Evolutionary conservation across 2,113 vertebrate species (phyloP), one percentile per base, ranked within the genome.

Genomic region (Semicossyphus pulcher): DNA sequence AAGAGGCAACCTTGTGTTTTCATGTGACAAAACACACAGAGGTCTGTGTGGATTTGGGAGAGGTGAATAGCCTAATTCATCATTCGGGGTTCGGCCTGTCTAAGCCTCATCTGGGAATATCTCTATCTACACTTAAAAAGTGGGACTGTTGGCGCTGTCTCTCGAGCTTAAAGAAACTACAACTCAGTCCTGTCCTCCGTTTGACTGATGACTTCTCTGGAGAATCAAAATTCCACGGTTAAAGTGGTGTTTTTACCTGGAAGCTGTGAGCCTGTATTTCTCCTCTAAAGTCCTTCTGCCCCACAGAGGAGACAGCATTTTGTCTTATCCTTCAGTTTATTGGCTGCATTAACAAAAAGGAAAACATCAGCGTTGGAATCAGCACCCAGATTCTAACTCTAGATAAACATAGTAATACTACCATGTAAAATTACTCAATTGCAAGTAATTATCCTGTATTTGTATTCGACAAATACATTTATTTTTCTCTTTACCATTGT

Each of bases 1-100:
- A 89, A 92, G 88, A 91, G 87, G 89, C 86, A 87, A 86, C 81
- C 84, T 87, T 90, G 86, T 91, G 87, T 91, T 91, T 93, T 85
- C 81, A 80, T 89, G 89, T 89, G 89, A 91, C 90, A 90, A 92
- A 91, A 90, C 81, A 90, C 92, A 92, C 88, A 89, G 81, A 80
- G 83, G 86, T 67, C 88, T 90, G 88, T 92, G 89, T 89, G 86
- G 80, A 90, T 78, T 67, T 31, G 60, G 31, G 71, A 72, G 86
- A 86, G 83, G 84, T 92, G 89, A 92, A 92, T 91, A 57, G 86
- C 58, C 89, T 84, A 90, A 92, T 92, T 92, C 90, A 92, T 91
- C 89, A 91, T 88, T 60, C 67, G 66, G 54, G 81, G 56, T 89
- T 80, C 48, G 76, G 80, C 79, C 72, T 87, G 87, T 91, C 85